Evolutionary conservation across 2,113 vertebrate genomes (phyloP).

Genomic region (Egretta garzetta): DNA sequence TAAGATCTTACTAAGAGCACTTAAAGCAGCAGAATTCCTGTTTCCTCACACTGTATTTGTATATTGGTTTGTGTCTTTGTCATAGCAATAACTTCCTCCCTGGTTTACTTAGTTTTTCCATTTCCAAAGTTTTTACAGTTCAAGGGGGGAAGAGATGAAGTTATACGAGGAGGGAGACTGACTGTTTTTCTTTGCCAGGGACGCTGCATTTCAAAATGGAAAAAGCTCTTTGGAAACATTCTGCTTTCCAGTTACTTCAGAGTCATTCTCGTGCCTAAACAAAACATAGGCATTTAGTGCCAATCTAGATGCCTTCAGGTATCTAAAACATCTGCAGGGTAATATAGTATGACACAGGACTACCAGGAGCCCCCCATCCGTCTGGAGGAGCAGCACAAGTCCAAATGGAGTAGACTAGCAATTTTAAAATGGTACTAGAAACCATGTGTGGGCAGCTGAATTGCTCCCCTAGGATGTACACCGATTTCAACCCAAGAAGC

Average conservation of each 20-base stretch:
- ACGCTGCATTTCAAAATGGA: not conserved
- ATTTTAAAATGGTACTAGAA: not conserved
- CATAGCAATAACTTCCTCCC: not conserved
- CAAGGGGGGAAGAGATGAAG: not conserved
- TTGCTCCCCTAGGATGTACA: not conserved
- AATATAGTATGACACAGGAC: not conserved
- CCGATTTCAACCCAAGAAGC: not conserved
- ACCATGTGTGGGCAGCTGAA: not conserved
- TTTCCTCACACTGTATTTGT: not conserved
- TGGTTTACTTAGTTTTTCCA: not conserved
- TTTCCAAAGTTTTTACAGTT: not conserved
- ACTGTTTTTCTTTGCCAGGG: not conserved
- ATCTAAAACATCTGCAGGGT: not conserved
- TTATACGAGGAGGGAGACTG: not conserved
- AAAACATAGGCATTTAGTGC: not conserved
- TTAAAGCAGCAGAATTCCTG: not conserved
- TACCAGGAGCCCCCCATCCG: not conserved
- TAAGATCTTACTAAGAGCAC: not conserved
- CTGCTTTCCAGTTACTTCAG: not conserved
- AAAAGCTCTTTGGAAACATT: not conserved
- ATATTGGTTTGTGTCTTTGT: not conserved
- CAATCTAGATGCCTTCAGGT: not conserved
- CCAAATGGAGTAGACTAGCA: not conserved
- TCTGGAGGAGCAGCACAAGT: not conserved
- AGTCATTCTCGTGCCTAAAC: not conserved